Evolutionary conservation across 2,888 invertebrate species (phyloP), one percentile per base, ranked within the genome.

Genomic region (Heliconius ethilla): DNA sequence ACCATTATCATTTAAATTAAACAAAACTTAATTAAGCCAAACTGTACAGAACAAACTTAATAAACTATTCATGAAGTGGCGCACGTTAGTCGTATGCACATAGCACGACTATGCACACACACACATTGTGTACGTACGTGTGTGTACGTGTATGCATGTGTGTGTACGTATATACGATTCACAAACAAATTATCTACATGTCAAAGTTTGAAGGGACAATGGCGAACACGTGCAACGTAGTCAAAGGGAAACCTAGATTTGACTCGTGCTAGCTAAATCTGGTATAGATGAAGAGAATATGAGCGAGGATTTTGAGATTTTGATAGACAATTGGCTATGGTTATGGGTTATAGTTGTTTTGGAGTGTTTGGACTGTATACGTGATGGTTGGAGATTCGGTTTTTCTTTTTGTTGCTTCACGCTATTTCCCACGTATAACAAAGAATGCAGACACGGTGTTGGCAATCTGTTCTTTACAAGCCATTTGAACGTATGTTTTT

Each of bases 161-260:
- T 40, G 25, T 25, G 40, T 25, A 13, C 22, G 69, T 69, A 25
- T 40, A 15, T 72, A 59, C 33, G 33, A 25, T 72, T 59, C 33
- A n/a, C 72, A 72, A 72, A 72, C 72, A 72, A 59, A 72, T 72
- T 72, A 72, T 72, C 72, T 37, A 29, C 33, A 59, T 59, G 33
- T 72, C 72, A 72, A 72, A 72, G 15, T 72, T 69, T 72, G 72
- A 72, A 59, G 33, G 72, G 72, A 72, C 72, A 72, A 72, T 72
- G 33, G 59, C n/a, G 33, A 33, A 72, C 72, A 72, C 72, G 72
- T 72, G 72, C 72, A 72, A 59, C 55, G 40, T 9, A 15, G 11
- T 33, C 51, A 70, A 70, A 70, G 29, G 51, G 70, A 51, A 51
- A 27, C 11, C 45, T 27, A 51, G 29, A 33, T 33, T 63, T 40